A percentile compares a stretch with the other conserved stretches of the same genome.
phyloP scores from a whole-genome alignment of 2,113 vertebrate genomes.

The Centropus bengalensis region DNA sequence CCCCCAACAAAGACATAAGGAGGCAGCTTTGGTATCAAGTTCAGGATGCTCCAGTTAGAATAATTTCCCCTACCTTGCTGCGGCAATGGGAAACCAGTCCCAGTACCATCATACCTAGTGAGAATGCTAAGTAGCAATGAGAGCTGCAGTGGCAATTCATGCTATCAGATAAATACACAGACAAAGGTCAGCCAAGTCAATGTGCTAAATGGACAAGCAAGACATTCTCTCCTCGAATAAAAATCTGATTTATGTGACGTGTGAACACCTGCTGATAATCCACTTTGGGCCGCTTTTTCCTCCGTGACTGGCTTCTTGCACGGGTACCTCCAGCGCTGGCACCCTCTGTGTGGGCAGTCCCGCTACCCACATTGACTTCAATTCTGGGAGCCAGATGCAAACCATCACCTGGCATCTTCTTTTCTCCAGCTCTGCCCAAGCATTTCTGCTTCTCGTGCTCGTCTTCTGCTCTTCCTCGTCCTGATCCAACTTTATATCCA shows the following conservation, averaged over 20 bases:
- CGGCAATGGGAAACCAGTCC: background rate
- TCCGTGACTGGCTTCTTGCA: slow-evolving; percentile 64
- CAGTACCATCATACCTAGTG: background rate
- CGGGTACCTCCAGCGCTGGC: slow-evolving; percentile 59
- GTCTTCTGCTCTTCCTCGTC: slow-evolving; percentile 62
- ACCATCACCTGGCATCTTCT: slow-evolving; percentile 54
- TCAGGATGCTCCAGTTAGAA: background rate
- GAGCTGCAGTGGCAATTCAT: slow-evolving; percentile 64
- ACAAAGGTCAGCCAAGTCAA: slow-evolving; percentile 60
- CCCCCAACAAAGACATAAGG: background rate
- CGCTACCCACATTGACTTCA: slow-evolving; percentile 71
- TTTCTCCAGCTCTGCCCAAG: slow-evolving; percentile 56
- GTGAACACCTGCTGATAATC: slow-evolving; percentile 90
- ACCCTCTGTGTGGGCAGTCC: slow-evolving; percentile 70
- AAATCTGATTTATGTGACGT: slow-evolving; percentile 94
- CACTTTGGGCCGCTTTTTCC: slow-evolving; percentile 76
- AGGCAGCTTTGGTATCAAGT: background rate
- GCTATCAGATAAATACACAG: slow-evolving; percentile 56
- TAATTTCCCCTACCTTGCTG: background rate
- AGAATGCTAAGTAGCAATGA: slow-evolving; percentile 41
- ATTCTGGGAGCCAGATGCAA: slow-evolving; percentile 57
- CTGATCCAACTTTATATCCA: slow-evolving; percentile 61
- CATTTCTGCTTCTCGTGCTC: slow-evolving; percentile 31
- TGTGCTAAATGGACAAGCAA: slow-evolving; percentile 88
- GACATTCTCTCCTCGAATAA: slow-evolving; percentile 95